A percentile compares a stretch with the other conserved stretches of the same genome.
Conservation (phyloP, 2,888 invertebrate genomes). For the Drosophila differens region DNA sequence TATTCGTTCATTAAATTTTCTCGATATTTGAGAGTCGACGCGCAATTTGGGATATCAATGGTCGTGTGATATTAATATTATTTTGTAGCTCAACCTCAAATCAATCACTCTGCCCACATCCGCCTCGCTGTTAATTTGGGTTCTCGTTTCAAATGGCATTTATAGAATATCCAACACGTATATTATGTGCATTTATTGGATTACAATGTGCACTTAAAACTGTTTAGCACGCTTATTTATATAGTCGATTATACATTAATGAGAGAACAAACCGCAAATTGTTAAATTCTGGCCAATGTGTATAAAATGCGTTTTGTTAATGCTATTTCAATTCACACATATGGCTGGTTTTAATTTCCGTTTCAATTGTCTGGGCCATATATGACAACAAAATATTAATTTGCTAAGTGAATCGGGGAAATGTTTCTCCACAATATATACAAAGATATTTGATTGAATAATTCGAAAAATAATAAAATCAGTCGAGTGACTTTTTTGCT, state of each 20-base stretch:
- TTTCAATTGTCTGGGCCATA: constrained; percentile 37
- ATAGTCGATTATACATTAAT: constrained; percentile 61
- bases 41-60: constrained; percentile 5
- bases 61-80: constrained; percentile 11
- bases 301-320: background rate
- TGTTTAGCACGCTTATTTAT: constrained; percentile 52
- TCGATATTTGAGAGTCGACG: background rate
- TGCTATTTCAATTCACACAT: background rate
- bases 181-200: constrained; percentile 66
- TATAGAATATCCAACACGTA: constrained; percentile 40
- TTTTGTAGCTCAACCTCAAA: background rate
- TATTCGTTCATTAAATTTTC: constrained; percentile 4
- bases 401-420: constrained; percentile 17
- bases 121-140: constrained; percentile 30
- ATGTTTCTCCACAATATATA: background rate
- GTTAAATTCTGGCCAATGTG: constrained; percentile 33
- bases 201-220: constrained; percentile 50
- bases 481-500: background rate
- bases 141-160: constrained; percentile 27
- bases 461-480: background rate
- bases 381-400: constrained; percentile 30
- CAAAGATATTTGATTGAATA: background rate
- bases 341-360: constrained; percentile 59
- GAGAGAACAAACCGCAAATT: constrained; percentile 56
- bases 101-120: constrained; percentile 36